These are phyloP conservation scores for Polyodon spathula DNA, from an alignment of 2,113 vertebrate genomes.

Conservation along the genomic window DNA sequence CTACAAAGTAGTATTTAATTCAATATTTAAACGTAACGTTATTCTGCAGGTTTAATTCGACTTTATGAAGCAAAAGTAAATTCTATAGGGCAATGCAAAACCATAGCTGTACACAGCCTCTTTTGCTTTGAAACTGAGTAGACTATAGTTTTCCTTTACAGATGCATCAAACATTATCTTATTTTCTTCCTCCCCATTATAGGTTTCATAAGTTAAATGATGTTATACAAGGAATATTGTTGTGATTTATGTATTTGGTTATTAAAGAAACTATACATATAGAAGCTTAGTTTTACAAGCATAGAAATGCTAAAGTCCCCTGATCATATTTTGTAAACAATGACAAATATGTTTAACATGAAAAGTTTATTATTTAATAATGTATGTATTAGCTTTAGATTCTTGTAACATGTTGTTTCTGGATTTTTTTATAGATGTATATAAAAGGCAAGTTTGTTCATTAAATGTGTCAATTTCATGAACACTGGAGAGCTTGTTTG, in stretches of 20 bases:
- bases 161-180: conserved; percentile 38
- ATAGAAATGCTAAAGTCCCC: conserved; percentile 63
- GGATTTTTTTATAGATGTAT: conserved; percentile 77
- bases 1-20: too few relatives aligned
- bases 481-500: neutral
- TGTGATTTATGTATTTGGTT: conserved; percentile 50
- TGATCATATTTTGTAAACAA: conserved; percentile 74
- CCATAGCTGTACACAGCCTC: conserved; percentile 17
- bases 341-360: conserved; percentile 74
- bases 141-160: conserved; percentile 34
- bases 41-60: too few relatives aligned
- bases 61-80: too few relatives aligned
- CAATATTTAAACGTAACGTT: too few relatives aligned
- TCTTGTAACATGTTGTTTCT: conserved; percentile 65
- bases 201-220: conserved; percentile 52
- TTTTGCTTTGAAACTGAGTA: conserved; percentile 35
- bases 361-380: conserved; percentile 76
- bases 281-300: conserved; percentile 47
- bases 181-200: conserved; percentile 47
- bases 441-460: conserved; percentile 73
- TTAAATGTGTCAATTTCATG: conserved; percentile 76
- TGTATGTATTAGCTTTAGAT: conserved; percentile 76
- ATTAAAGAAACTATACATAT: conserved; percentile 52
- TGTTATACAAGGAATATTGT: conserved; percentile 53
- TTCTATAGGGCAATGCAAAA: too few relatives aligned